Evolutionary conservation across 2,113 vertebrate genomes (phyloP).

Genomic region (Suricata suricatta): DNA sequence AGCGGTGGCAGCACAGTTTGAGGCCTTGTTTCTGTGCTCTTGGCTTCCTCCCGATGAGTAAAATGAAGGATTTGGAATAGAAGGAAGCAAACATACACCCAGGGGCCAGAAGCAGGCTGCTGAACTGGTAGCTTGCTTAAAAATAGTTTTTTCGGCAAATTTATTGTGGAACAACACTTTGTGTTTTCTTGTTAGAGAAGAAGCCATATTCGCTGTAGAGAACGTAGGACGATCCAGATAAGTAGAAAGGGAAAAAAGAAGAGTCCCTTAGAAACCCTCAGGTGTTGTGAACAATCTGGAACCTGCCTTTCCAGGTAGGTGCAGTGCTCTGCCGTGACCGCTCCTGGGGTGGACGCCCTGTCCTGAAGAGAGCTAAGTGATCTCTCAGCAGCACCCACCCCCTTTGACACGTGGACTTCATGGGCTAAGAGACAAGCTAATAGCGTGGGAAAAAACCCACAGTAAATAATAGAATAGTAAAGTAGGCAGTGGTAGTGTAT

Average conservation of each 20-base stretch:
- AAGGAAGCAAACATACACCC: not conserved
- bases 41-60: not conserved
- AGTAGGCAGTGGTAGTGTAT: not conserved
- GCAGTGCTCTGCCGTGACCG: not conserved
- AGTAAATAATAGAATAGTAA: not conserved
- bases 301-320: not conserved
- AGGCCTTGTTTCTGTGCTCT: not conserved
- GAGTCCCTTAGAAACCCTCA: not conserved
- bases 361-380: not conserved
- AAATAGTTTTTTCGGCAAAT: not conserved
- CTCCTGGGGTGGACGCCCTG: not conserved
- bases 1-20: accelerated
- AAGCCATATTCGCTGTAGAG: not conserved
- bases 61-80: not conserved
- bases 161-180: not conserved
- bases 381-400: not conserved
- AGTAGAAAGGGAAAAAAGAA: not conserved
- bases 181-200: not conserved
- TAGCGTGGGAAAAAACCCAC: not conserved
- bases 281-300: not conserved
- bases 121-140: not conserved
- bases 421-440: not conserved
- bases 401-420: not conserved
- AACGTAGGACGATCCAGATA: not conserved
- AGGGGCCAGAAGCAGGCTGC: not conserved